Percentiles rank a stretch among this genome's conserved stretches.
phyloP scores from a whole-genome alignment of 2,113 vertebrate genomes.

The Hirundichthys speculiger region DNA sequence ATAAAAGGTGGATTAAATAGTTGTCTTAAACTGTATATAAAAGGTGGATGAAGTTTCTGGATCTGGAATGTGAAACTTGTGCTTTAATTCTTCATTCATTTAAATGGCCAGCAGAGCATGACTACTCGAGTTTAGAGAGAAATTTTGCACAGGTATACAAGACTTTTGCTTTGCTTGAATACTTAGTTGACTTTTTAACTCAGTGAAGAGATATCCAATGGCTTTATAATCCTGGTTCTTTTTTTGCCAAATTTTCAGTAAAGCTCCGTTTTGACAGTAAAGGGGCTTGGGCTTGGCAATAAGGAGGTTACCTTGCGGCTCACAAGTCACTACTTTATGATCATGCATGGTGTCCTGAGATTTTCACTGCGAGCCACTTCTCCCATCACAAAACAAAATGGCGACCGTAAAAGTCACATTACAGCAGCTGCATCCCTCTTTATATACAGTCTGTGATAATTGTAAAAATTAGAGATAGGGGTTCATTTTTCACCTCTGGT shows the following conservation, averaged over 20 bases:
- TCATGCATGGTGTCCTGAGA: background rate
- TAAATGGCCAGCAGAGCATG: too few species aligned
- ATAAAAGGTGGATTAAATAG: conserved; percentile 13
- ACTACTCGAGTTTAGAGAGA: too few species aligned
- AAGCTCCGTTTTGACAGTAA: too few species aligned
- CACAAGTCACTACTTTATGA: background rate
- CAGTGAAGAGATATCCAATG: background rate
- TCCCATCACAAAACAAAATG: background rate
- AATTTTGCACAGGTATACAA: too few species aligned
- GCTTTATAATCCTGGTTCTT: background rate
- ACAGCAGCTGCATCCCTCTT: conserved; percentile 9
- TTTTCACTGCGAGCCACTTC: background rate
- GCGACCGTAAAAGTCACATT: too few species aligned
- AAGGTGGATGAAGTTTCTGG: conserved; percentile 3
- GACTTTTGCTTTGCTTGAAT: too few species aligned
- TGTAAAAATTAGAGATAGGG: background rate
- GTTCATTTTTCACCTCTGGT: conserved; percentile 6
- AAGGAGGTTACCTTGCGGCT: background rate
- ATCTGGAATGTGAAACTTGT: background rate
- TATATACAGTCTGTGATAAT: conserved; percentile 12
- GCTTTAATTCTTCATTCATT: background rate
- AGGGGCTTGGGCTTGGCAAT: background rate
- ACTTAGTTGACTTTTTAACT: too few species aligned
- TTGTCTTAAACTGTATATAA: conserved; percentile 17
- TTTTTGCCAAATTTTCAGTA: too few species aligned